phyloP scores from a whole-genome alignment of 2,888 invertebrate genomes.

The Lithodes maja region DNA sequence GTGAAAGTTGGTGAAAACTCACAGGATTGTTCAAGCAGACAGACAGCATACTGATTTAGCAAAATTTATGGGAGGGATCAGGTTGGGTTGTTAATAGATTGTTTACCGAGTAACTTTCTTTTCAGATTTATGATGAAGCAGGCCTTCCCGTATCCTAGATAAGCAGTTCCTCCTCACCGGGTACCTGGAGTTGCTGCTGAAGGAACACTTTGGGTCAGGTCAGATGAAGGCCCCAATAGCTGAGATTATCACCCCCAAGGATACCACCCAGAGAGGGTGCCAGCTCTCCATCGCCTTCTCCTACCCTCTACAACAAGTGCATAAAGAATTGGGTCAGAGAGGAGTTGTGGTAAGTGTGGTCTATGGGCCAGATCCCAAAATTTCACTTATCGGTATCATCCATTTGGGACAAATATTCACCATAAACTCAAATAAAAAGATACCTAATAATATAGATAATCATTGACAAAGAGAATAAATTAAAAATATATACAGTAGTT shows the following conservation, averaged over 20 bases:
- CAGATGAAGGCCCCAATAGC: conserved; percentile 51
- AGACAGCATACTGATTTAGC: too few species aligned
- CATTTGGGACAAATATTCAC: too few species aligned
- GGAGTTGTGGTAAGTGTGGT: conserved; percentile 77
- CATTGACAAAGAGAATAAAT: too few species aligned
- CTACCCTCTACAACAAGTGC: conserved; percentile 74
- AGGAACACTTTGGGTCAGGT: conserved; percentile 72
- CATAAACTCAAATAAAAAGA: too few species aligned
- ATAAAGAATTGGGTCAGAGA: conserved; percentile 75
- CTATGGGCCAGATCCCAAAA: too few species aligned
- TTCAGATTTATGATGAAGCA: conserved; percentile 77
- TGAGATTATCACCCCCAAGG: conserved; percentile 77
- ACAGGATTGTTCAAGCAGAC: too few species aligned
- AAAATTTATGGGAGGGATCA: too few species aligned
- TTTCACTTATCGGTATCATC: too few species aligned
- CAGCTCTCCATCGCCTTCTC: conserved; percentile 78
- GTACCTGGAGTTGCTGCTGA: conserved; percentile 77
- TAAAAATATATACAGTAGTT: too few species aligned
- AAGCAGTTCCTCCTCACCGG: conserved; percentile 78
- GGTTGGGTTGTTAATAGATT: too few species aligned
- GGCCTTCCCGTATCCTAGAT: conserved; percentile 74
- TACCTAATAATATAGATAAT: too few species aligned
- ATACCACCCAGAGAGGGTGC: conserved; percentile 77
- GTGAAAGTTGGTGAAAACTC: too few species aligned
- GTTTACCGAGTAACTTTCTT: background rate